Evolutionary conservation across 2,888 invertebrate genomes (phyloP).

Genomic region (Harpalus rubripes): DNA sequence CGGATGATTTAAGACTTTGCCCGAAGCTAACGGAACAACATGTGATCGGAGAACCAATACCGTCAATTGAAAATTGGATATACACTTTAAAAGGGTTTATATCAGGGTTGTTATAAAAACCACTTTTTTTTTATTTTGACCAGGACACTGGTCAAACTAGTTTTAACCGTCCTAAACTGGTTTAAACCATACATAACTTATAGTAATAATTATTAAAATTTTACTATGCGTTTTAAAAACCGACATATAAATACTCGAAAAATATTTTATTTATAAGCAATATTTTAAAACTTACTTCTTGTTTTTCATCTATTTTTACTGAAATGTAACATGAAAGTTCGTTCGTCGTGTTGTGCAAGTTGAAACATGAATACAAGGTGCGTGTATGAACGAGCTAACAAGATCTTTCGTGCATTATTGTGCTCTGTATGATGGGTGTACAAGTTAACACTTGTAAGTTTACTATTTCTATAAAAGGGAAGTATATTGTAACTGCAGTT

Average conservation of each 20-base stretch:
- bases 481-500: slow-evolving; percentile 9
- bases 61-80: no score
- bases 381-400: slow-evolving; percentile 21
- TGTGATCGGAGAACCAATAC: neutral
- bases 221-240: slow-evolving; percentile 2
- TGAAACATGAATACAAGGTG: slow-evolving; percentile 26
- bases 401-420: slow-evolving; percentile 22
- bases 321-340: neutral
- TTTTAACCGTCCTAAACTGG: neutral
- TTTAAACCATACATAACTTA: neutral
- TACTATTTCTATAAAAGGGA: neutral
- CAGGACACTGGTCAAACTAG: slow-evolving; percentile 19
- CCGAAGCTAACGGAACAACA: no score
- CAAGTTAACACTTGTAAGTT: slow-evolving; percentile 1
- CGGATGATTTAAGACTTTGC: no score
- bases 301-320: slow-evolving; percentile 12
- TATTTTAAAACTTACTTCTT: slow-evolving; percentile 8
- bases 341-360: slow-evolving; percentile 21
- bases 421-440: slow-evolving; percentile 19
- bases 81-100: no score
- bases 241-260: neutral
- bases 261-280: slow-evolving; percentile 13
- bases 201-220: neutral
- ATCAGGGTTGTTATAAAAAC: slow-evolving; percentile 11
- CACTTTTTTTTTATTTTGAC: slow-evolving; percentile 16